A percentile compares a stretch with the other conserved stretches of the same genome.
Evolutionary conservation across 2,797 vertebrate species (phyloP).

Genomic region (Acanthiza pusilla): DNA sequence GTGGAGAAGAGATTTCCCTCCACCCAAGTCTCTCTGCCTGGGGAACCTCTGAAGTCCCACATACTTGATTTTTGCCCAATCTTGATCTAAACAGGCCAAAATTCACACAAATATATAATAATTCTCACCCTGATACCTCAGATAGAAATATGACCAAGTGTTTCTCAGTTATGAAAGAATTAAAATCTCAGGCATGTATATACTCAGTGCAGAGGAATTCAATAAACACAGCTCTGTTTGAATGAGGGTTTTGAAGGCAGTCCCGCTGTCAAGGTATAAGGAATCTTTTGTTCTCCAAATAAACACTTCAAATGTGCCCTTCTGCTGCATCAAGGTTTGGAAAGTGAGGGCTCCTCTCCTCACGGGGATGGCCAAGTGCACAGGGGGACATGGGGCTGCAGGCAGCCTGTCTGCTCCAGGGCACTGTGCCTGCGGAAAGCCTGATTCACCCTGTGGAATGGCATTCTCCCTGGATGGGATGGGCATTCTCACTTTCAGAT

Average conservation of each 20-base stretch:
- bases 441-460: accelerated
- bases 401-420: neutral
- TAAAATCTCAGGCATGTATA: conserved; percentile 36
- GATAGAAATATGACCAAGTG: neutral
- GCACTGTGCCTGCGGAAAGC: neutral
- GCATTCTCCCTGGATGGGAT: neutral
- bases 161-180: conserved; percentile 19
- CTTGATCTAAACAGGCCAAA: neutral
- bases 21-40: neutral
- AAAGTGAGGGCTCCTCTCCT: neutral
- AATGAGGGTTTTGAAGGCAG: conserved; percentile 36
- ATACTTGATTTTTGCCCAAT: neutral
- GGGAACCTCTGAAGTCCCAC: neutral
- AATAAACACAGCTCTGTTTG: conserved; percentile 43
- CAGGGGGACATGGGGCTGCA: accelerated
- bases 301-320: neutral
- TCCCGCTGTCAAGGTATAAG: neutral
- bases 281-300: conserved; percentile 10
- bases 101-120: neutral
- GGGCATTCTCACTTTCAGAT: neutral
- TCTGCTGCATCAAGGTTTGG: neutral
- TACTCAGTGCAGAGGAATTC: conserved; percentile 32
- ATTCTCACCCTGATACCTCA: neutral
- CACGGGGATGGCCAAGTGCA: accelerated
- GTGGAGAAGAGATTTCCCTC: conserved; percentile 38